Percentiles rank a stretch among this genome's conserved stretches.
Conservation (phyloP, 2,888 invertebrate genomes). For the Metacarcinus magister region DNA sequence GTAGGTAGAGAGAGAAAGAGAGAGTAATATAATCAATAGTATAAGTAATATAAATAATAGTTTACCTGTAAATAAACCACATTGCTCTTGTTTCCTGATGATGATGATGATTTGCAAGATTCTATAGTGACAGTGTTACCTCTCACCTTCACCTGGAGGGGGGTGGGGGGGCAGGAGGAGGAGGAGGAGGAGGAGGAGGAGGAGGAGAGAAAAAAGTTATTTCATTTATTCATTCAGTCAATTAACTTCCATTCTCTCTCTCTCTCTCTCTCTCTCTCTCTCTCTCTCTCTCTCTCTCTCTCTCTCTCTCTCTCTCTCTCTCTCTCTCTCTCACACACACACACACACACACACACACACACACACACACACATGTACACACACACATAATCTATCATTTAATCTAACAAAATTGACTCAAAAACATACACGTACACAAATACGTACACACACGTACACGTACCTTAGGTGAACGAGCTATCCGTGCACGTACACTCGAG, state of each 20-base stretch:
- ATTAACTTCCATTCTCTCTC: too few species aligned
- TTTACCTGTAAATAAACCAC: not conserved
- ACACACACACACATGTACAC: not conserved
- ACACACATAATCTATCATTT: not conserved
- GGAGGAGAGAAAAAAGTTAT: too few species aligned
- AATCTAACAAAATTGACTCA: too few species aligned
- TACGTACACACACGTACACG: constrained; percentile 22
- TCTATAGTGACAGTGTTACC: not conserved
- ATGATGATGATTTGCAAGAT: not conserved
- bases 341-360: not conserved
- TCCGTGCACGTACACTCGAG: not conserved
- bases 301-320: too few species aligned
- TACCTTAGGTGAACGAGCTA: not conserved
- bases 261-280: too few species aligned
- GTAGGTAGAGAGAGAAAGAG: not conserved
- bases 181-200: too few species aligned
- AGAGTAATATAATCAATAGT: not conserved
- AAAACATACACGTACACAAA: not conserved
- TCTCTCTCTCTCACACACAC: too few species aligned
- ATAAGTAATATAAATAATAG: not conserved
- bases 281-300: too few species aligned
- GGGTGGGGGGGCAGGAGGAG: too few species aligned
- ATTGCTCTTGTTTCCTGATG: not conserved
- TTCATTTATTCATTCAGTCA: too few species aligned
- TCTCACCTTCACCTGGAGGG: not conserved